Evolutionary conservation across 2,113 vertebrate genomes (phyloP).

Genomic region (Bambusicola thoracicus): DNA sequence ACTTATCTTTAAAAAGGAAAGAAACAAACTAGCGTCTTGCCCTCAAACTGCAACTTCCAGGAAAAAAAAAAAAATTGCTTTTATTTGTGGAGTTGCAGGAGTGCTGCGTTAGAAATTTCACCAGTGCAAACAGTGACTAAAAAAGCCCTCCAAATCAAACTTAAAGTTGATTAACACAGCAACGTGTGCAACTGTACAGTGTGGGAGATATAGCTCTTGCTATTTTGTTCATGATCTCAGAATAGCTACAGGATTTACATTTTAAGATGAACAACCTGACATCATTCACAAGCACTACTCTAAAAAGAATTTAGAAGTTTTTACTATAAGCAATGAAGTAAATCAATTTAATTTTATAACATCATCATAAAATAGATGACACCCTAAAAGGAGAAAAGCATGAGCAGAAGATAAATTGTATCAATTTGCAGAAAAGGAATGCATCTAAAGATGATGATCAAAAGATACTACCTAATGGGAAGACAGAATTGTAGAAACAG

Average conservation of each 20-base stretch:
- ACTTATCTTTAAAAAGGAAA: neutral
- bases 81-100: neutral
- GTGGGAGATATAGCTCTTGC: neutral
- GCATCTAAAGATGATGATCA: neutral
- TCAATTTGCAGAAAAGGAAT: neutral
- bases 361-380: neutral
- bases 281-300: neutral
- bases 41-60: neutral
- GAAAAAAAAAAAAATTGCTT: neutral
- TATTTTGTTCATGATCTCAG: neutral
- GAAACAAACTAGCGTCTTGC: neutral
- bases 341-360: neutral
- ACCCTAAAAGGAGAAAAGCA: neutral
- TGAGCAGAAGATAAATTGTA: neutral
- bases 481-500: neutral
- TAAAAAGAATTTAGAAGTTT: neutral
- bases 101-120: neutral
- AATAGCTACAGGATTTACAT: neutral
- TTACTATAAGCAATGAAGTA: neutral
- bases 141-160: neutral
- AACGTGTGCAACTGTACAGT: neutral
- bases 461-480: neutral
- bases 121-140: neutral
- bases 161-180: neutral
- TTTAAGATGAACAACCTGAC: neutral